Conservation (phyloP, 2,888 invertebrate genomes). For the Lasioglossum calceatum region DNA sequence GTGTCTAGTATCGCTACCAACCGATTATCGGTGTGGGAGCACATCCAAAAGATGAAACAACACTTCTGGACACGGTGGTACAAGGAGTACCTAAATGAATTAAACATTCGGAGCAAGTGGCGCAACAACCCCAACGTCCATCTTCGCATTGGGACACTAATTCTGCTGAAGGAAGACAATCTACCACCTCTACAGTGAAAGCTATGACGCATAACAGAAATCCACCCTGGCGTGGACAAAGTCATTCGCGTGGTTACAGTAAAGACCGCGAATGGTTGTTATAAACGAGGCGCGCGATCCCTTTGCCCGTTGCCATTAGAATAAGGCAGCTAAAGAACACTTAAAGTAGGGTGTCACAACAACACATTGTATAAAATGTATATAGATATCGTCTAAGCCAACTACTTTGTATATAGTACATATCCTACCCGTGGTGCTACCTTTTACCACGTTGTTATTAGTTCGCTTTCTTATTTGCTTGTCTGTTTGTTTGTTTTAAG, state of each 20-base stretch:
- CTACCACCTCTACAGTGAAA: neutral
- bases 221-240: too few species aligned
- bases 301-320: neutral
- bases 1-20: neutral
- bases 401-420: too few species aligned
- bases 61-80: slow-evolving; percentile 25
- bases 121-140: neutral
- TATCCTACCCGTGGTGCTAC: too few species aligned
- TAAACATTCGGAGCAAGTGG: neutral
- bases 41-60: neutral
- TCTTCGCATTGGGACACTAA: neutral
- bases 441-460: too few species aligned
- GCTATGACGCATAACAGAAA: neutral
- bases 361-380: too few species aligned
- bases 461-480: too few species aligned
- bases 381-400: too few species aligned
- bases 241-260: too few species aligned
- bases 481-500: too few species aligned
- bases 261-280: neutral
- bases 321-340: neutral
- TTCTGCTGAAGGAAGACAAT: neutral
- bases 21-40: neutral
- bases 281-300: neutral
- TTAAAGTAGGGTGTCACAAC: too few species aligned
- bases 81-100: slow-evolving; percentile 14